These are phyloP conservation scores for Antidorcas marsupialis DNA, from an alignment of 2,113 vertebrate species.

Conservation along the genomic window DNA sequence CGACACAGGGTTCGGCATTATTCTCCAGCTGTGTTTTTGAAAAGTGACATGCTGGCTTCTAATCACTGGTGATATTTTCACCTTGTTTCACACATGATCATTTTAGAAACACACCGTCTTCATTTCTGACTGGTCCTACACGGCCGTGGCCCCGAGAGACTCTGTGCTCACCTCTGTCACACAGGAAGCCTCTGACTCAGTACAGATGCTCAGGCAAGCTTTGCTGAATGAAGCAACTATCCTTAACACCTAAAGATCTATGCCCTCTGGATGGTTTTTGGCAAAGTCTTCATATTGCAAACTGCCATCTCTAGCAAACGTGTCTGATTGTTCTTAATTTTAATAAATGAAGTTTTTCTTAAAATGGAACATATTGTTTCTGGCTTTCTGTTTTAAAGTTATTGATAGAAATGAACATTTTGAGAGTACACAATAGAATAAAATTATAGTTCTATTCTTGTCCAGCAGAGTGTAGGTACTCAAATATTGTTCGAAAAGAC, in stretches of 20 bases:
- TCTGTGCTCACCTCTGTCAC: not conserved
- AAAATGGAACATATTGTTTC: not conserved
- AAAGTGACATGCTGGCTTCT: not conserved
- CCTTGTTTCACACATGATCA: not conserved
- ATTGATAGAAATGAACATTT: conserved; percentile 39
- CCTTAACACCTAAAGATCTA: not conserved
- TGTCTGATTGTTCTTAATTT: conserved; percentile 2
- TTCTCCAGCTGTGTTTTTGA: not conserved
- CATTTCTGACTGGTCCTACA: conserved; percentile 18
- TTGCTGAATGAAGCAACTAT: not conserved
- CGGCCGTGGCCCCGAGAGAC: not conserved
- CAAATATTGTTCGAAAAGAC: not conserved
- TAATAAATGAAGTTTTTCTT: not conserved
- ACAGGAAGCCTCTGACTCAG: not conserved
- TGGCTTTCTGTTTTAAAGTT: conserved; percentile 64
- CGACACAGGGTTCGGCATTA: not conserved
- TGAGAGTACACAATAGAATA: not conserved
- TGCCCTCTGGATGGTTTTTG: not conserved
- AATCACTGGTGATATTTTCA: not conserved
- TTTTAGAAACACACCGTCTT: conserved; percentile 14
- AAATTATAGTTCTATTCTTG: not conserved
- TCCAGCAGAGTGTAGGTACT: not conserved
- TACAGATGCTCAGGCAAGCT: not conserved
- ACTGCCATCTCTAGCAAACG: not conserved
- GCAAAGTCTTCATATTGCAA: not conserved